phyloP scores from a whole-genome alignment of 1,140 invertebrate genomes.

The Drosophila lacteicornis region DNA sequence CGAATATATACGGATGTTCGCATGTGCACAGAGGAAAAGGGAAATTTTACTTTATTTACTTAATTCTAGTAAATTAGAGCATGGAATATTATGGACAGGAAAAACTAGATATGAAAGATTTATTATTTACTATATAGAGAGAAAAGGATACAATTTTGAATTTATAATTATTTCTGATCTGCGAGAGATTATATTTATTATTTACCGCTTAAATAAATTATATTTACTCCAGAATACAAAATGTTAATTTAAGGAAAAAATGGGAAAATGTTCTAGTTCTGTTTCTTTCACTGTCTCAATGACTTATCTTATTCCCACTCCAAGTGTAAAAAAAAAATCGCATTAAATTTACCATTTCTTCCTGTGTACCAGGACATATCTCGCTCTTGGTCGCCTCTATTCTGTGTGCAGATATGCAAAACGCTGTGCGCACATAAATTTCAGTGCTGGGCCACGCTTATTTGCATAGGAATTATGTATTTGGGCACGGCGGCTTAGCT shows the following conservation, averaged over 20 bases:
- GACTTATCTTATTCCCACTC: not conserved
- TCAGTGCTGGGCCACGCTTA: conserved; percentile 71
- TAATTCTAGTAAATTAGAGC: conserved; percentile 3
- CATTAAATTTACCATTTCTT: not conserved
- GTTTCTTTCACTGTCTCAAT: no score
- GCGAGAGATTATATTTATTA: not conserved
- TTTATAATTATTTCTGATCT: not conserved
- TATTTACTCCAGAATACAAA: no score
- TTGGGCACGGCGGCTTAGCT: conserved; percentile 78
- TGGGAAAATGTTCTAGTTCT: no score
- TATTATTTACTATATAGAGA: no score
- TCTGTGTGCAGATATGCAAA: conserved; percentile 74
- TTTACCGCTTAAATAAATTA: not conserved
- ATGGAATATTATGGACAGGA: not conserved
- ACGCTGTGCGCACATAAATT: conserved; percentile 77
- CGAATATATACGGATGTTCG: conserved; percentile 22
- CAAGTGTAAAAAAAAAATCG: no score
- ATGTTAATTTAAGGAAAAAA: no score
- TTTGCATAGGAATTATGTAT: conserved; percentile 83
- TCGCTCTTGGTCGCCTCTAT: conserved; percentile 23
- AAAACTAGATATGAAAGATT: not conserved
- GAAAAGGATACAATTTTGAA: no score
- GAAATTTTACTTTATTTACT: not conserved
- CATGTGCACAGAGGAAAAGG: conserved; percentile 6
- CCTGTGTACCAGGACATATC: conserved; percentile 29